phyloP scores from a whole-genome alignment of 2,888 invertebrate species.

The Allacma fusca region DNA sequence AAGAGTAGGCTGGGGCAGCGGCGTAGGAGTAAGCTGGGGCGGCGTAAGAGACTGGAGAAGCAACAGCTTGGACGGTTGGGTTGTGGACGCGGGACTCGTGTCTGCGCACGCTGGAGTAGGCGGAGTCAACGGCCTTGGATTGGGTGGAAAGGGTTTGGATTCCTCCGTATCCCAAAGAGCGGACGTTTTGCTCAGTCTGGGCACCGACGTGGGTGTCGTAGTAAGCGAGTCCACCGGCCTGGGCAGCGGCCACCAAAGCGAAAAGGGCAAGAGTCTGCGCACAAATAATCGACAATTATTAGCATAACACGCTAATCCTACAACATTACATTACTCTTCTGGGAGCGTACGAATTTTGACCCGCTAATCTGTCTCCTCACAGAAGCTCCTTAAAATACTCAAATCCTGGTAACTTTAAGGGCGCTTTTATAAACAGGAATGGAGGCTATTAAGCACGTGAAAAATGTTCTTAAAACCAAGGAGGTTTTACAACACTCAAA shows the following conservation, averaged over 20 bases:
- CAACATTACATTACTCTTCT: no score
- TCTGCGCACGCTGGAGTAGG: conserved; percentile 38
- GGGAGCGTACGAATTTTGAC: conserved; percentile 1
- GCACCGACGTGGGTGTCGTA: conserved; percentile 45
- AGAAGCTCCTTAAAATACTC: no score
- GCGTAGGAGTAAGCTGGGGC: not conserved
- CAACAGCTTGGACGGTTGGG: conserved; percentile 11
- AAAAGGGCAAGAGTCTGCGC: conserved; percentile 42
- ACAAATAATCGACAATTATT: not conserved
- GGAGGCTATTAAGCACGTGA: no score
- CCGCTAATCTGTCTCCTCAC: no score
- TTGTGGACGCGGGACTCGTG: conserved; percentile 31
- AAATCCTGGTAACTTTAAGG: no score
- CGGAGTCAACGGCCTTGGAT: conserved; percentile 45
- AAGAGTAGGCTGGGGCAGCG: not conserved
- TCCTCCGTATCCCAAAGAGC: conserved; percentile 53
- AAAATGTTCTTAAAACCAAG: no score
- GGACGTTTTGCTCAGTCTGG: conserved; percentile 53
- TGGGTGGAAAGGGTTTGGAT: conserved; percentile 49
- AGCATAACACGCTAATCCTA: no score
- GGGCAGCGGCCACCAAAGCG: conserved; percentile 41
- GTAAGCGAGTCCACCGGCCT: conserved; percentile 11
- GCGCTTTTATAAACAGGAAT: no score
- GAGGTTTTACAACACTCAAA: no score
- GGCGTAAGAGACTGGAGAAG: not conserved